Evolutionary conservation across 2,888 invertebrate genomes (phyloP).

Genomic region (Papilio protenor): DNA sequence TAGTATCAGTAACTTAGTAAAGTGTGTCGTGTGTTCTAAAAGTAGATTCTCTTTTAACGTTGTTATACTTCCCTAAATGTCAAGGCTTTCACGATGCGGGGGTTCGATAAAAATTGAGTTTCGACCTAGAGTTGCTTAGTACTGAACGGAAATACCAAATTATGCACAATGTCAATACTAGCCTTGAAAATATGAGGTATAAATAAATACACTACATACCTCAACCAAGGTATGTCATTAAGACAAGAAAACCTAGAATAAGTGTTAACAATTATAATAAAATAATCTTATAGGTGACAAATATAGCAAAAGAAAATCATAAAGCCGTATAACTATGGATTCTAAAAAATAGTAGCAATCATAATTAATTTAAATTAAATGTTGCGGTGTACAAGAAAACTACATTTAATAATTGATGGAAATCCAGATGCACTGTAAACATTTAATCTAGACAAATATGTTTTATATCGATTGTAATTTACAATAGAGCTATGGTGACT

Average conservation of each 20-base stretch:
- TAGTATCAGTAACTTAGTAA: background rate
- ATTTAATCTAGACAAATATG: background rate
- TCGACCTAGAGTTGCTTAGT: background rate
- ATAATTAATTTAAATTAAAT: background rate
- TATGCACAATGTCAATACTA: background rate
- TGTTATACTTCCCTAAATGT: conserved; percentile 7
- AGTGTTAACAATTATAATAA: no score
- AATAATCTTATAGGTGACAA: background rate
- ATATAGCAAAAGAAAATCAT: background rate
- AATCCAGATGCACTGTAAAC: background rate
- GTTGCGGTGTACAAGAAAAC: background rate
- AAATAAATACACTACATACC: background rate
- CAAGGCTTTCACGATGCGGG: conserved; percentile 23
- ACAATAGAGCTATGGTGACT: background rate
- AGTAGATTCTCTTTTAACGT: conserved; percentile 11
- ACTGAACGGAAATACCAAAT: background rate
- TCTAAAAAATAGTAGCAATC: no score
- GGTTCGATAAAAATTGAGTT: conserved; percentile 11
- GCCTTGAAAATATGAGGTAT: conserved; percentile 10
- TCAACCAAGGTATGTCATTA: background rate
- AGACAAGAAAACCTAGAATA: conserved; percentile 23
- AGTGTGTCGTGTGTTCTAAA: background rate
- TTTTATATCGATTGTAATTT: background rate
- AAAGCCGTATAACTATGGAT: background rate
- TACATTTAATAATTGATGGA: no score